Conservation (phyloP, 2,113 vertebrate species). For the Caretta caretta region DNA sequence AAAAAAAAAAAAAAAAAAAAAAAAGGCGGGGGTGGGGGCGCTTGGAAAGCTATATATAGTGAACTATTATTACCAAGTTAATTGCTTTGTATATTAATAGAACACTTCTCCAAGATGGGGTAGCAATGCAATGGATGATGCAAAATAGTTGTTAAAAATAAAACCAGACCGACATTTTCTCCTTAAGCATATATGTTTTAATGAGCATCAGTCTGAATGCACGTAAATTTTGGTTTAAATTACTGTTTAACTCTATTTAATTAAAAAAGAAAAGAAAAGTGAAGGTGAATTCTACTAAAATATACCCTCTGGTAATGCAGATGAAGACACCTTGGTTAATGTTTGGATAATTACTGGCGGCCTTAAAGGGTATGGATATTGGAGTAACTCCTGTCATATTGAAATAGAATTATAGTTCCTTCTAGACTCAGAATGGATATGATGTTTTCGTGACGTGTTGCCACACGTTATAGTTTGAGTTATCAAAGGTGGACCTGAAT, state of each 20-base stretch:
- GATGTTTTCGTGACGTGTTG: background rate
- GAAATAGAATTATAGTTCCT: background rate
- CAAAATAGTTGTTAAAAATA: background rate
- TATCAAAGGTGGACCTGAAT: conserved; percentile 41
- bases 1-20: too few species aligned
- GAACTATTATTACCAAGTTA: background rate
- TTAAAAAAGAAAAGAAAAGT: background rate
- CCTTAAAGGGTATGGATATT: conserved; percentile 23
- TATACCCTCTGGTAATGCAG: background rate
- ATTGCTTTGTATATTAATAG: background rate
- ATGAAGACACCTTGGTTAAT: conserved; percentile 28
- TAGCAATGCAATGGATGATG: background rate
- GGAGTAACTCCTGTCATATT: conserved; percentile 37
- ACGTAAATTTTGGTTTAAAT: background rate
- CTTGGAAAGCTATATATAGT: background rate
- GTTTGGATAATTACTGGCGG: conserved; percentile 5
- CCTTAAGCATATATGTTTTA: background rate
- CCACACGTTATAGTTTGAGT: conserved; percentile 24
- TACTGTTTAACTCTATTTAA: background rate
- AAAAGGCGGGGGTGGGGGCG: too few species aligned
- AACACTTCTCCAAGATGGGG: background rate
- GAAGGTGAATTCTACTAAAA: conserved; percentile 17
- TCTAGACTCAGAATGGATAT: background rate
- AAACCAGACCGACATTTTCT: background rate
- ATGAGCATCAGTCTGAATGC: rapidly evolving